A percentile compares a stretch with the other conserved stretches of the same genome.
Conservation (phyloP, 1,140 invertebrate genomes). For the Phenacoccus solenopsis region DNA sequence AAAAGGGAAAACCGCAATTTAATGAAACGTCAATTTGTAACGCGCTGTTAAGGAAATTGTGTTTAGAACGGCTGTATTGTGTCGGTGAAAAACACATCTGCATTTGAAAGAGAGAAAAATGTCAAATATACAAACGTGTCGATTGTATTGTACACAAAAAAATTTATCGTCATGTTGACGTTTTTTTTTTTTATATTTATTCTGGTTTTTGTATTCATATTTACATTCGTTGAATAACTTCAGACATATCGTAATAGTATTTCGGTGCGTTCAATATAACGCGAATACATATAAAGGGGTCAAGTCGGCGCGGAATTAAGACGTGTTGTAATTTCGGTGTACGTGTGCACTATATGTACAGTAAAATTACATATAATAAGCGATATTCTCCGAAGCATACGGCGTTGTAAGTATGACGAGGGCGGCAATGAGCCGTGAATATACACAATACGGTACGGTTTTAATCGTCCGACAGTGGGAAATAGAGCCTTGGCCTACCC, state of each 20-base stretch:
- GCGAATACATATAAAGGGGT: not conserved
- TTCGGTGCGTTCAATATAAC: not conserved
- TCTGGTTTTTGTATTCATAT: slow-evolving; percentile 1
- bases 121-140: slow-evolving; percentile 13
- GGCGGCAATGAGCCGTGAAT: not conserved
- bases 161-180: slow-evolving; percentile 13
- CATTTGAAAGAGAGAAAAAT: slow-evolving; percentile 18
- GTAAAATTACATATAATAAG: not conserved
- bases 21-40: slow-evolving; percentile 17
- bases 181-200: not conserved
- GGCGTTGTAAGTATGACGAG: not conserved
- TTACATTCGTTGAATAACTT: not conserved
- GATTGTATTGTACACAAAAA: slow-evolving; percentile 11
- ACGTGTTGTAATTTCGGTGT: not conserved
- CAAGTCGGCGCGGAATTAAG: not conserved
- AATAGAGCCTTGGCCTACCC: not conserved
- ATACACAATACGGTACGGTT: not conserved
- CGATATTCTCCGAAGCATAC: no score
- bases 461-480: not conserved
- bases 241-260: not conserved
- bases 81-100: slow-evolving; percentile 13
- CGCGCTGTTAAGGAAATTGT: slow-evolving; percentile 16
- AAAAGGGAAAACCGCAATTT: slow-evolving; percentile 12
- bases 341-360: no score
- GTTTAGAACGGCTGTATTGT: slow-evolving; percentile 10